These are phyloP conservation scores for Lymantria dispar DNA, from an alignment of 2,888 invertebrate species.

Conservation along the genomic window DNA sequence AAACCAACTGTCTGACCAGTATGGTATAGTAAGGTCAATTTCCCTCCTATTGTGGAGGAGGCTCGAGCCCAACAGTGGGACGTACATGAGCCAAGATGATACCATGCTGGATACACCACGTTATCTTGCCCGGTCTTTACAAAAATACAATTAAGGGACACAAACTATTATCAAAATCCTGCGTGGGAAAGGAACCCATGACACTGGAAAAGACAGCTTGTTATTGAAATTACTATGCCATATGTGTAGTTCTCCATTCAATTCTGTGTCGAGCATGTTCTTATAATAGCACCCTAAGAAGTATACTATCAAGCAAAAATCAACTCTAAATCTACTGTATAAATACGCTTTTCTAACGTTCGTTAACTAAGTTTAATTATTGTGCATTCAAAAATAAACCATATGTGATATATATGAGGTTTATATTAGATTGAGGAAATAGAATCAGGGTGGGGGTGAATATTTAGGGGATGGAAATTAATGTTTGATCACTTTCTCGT, in stretches of 20 bases:
- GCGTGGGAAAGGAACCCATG: no score
- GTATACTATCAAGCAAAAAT: constrained; percentile 4
- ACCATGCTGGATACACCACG: no score
- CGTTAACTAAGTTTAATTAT: background rate
- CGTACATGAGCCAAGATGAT: no score
- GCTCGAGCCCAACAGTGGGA: no score
- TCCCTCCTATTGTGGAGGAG: no score
- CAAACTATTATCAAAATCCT: no score
- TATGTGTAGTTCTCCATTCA: constrained; percentile 13
- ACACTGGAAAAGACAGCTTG: background rate
- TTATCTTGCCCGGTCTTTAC: no score
- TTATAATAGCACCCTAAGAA: constrained; percentile 16
- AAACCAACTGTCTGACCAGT: no score
- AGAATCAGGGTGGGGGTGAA: constrained; percentile 8
- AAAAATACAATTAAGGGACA: no score
- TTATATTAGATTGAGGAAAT: constrained; percentile 4
- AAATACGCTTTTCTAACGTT: background rate
- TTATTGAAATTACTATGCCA: background rate
- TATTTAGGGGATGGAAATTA: constrained; percentile 22
- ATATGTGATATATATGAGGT: constrained; percentile 7
- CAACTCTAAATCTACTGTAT: constrained; percentile 7
- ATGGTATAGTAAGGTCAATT: no score
- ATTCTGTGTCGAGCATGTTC: constrained; percentile 20
- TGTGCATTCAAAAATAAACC: background rate
- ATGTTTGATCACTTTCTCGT: constrained; percentile 28